phyloP scores from a whole-genome alignment of 2,888 invertebrate species.

The Drosophila crucigera region DNA sequence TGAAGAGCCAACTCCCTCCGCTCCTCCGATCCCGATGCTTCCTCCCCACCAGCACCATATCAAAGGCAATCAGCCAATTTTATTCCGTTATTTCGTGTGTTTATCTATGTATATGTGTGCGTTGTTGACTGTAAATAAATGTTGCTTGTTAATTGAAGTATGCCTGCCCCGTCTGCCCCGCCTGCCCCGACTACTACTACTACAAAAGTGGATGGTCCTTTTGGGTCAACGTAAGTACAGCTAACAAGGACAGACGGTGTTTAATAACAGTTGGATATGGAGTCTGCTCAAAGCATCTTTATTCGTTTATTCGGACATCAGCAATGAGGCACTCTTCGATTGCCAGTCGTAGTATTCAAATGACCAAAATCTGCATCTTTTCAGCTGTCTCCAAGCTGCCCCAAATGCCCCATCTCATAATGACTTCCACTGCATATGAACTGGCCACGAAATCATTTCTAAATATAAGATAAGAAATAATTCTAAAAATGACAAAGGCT shows the following conservation, averaged over 20 bases:
- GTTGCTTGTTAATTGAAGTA: slow-evolving; percentile 33
- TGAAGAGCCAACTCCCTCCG: background rate
- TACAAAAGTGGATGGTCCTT: background rate
- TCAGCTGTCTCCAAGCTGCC: no score
- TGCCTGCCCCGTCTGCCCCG: background rate
- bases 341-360: no score
- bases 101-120: slow-evolving; percentile 36
- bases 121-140: slow-evolving; percentile 61
- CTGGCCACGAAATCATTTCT: no score
- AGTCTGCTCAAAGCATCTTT: background rate
- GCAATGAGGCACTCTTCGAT: no score
- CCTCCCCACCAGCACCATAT: background rate
- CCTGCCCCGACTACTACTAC: slow-evolving; percentile 2
- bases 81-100: slow-evolving; percentile 31
- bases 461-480: no score
- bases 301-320: background rate
- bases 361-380: no score
- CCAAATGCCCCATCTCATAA: no score
- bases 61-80: slow-evolving; percentile 17
- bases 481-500: no score
- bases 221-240: background rate
- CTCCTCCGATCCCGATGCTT: background rate
- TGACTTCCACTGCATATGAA: no score
- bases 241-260: background rate
- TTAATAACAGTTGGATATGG: background rate